phyloP scores from a whole-genome alignment of 1,140 invertebrate species.

The Drosophila melanica region DNA sequence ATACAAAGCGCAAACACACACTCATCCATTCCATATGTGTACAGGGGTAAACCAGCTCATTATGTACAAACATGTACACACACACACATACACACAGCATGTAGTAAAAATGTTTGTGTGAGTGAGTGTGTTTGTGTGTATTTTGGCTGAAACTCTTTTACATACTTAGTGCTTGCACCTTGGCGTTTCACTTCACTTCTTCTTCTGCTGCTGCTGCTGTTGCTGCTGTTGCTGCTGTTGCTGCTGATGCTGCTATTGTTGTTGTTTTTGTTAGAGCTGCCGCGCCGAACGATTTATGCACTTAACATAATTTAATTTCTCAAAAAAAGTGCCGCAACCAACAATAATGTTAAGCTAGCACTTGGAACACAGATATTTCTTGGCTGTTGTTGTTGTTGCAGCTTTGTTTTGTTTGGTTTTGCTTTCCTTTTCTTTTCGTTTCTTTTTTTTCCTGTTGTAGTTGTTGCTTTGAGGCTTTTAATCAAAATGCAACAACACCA shows the following conservation, averaged over 20 bases:
- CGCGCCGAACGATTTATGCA: constrained; percentile 62
- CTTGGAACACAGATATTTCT: constrained; percentile 56
- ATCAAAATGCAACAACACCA: constrained; percentile 49
- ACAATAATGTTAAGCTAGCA: constrained; percentile 60
- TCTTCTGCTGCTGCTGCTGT: constrained; percentile 19
- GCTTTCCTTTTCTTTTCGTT: constrained; percentile 51
- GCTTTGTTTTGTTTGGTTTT: constrained; percentile 55
- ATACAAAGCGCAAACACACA: constrained; percentile 54
- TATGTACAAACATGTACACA: constrained; percentile 44
- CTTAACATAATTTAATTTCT: constrained; percentile 80
- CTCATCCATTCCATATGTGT: constrained; percentile 16
- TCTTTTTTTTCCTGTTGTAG: constrained; percentile 20
- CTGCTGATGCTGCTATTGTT: constrained; percentile 22
- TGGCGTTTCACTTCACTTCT: constrained; percentile 37
- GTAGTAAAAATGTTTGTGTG: constrained; percentile 1
- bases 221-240: constrained; percentile 12
- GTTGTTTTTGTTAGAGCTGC: constrained; percentile 13
- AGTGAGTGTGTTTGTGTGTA: constrained; percentile 4
- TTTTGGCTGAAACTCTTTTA: constrained; percentile 45
- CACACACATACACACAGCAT: background rate
- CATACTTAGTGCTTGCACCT: constrained; percentile 38
- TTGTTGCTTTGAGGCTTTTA: constrained; percentile 32
- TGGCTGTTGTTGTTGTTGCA: constrained; percentile 45
- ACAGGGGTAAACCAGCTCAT: constrained; percentile 40
- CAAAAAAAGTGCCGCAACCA: constrained; percentile 56